Conservation (phyloP, 2,888 invertebrate species). For the Celastrina argiolus region DNA sequence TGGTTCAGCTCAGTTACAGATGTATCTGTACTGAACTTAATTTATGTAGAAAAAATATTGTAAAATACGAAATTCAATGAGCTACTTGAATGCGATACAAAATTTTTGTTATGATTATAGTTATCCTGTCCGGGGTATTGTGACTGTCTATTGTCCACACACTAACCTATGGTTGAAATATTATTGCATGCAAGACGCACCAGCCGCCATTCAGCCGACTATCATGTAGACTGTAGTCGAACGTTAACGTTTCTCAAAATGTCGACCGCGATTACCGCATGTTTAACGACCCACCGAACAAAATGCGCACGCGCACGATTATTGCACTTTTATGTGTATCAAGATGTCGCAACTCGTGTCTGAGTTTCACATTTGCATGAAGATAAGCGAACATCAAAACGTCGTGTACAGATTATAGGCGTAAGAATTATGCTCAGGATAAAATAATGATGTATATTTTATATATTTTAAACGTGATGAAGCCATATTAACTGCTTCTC, state of each 20-base stretch:
- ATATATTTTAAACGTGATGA: not conserved
- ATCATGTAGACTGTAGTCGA: not conserved
- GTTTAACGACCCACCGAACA: not conserved
- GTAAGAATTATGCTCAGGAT: not conserved
- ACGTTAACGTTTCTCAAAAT: conserved; percentile 38
- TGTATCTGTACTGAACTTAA: too few relatives aligned
- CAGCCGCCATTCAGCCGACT: too few relatives aligned
- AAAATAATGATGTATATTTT: not conserved
- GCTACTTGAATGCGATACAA: too few relatives aligned
- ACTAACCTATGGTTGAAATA: too few relatives aligned
- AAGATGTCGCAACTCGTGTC: conserved; percentile 11
- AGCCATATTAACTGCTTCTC: not conserved
- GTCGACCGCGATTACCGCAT: conserved; percentile 30
- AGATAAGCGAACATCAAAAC: conserved; percentile 1
- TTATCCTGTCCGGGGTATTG: too few relatives aligned
- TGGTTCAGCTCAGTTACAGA: too few relatives aligned
- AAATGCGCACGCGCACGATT: conserved; percentile 4
- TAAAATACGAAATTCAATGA: too few relatives aligned
- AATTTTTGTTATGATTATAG: too few relatives aligned
- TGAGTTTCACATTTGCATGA: not conserved
- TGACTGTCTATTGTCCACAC: too few relatives aligned
- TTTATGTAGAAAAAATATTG: too few relatives aligned
- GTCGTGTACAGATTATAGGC: not conserved
- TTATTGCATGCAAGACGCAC: too few relatives aligned
- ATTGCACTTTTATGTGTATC: conserved; percentile 8